Evolutionary conservation across 2,888 invertebrate genomes (phyloP), one percentile per base, ranked within the genome.

Genomic region (Schrankia costaestrigalis): DNA sequence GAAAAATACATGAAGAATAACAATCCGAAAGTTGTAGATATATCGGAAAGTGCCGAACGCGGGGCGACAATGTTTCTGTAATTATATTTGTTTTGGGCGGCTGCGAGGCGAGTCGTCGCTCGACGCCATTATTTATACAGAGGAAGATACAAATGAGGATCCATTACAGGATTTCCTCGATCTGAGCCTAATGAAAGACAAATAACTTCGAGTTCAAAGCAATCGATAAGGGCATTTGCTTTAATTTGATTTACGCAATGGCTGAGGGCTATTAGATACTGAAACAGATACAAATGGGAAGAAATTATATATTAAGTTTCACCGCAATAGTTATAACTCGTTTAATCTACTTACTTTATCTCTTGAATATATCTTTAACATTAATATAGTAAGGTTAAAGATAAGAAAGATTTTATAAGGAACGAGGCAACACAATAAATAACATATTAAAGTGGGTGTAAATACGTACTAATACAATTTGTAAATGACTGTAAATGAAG

Each of bases 111-210:
- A 60, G 62, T 64, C 63, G 71, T 64, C 71, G 63, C 65, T 62
- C 64, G 49, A 39, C 63, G 58, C 71, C 74, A 74, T 77, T 80
- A 79, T 79, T 79, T 79, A 78, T 73, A 73, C 70, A 78, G 73
- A 63, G 63, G 66, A 72, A 71, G 77, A 77, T 78, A 80, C 75
- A 80, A 81, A 82, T 80, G 79, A 78, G 75, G 70, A 73, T 78
- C 78, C 78, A 78, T 78, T 77, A 80, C 77, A 63, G 75, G 73
- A 78, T 79, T 76, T 80, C 75, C 73, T 73, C 80, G 78, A 78
- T 80, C 70, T 71, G 71, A 63, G 69, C 63, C 76, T 78, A 78
- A 79, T 80, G 79, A 81, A 78, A 79, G 78, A 78, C 78, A 81
- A 81, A 81, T 79, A 78, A 71, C 74, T 72, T 66, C 49, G 64